Evolutionary conservation across 2,888 invertebrate species (phyloP).

Genomic region (Antheraea assamensis): DNA sequence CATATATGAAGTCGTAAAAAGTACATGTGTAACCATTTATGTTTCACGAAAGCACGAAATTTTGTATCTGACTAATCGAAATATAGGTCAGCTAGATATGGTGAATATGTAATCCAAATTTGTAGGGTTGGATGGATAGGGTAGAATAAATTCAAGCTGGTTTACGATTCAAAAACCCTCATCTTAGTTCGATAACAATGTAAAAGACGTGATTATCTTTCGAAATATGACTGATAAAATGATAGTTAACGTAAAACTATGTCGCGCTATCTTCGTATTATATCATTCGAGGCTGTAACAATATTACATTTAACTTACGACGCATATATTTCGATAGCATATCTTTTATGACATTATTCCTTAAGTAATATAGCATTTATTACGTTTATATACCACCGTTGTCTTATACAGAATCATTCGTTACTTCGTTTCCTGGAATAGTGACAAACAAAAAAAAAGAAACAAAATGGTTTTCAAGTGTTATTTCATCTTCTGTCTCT

Average conservation of each 20-base stretch:
- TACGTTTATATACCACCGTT: not conserved
- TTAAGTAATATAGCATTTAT: not conserved
- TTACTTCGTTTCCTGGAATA: not conserved
- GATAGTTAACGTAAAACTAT: not conserved
- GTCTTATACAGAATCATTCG: not conserved
- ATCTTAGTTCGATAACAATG: not conserved
- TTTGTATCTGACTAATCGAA: no score
- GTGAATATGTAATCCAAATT: no score
- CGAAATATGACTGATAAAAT: not conserved
- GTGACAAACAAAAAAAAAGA: not conserved
- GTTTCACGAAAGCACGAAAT: no score
- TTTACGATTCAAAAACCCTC: not conserved
- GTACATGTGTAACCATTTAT: no score
- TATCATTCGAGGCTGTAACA: not conserved
- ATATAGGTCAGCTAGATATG: no score
- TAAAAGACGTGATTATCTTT: not conserved
- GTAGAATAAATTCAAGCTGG: no score
- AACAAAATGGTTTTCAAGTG: not conserved
- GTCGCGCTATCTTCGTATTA: not conserved
- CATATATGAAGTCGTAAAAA: no score
- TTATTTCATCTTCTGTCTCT: not conserved
- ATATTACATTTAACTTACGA: conserved; percentile 1
- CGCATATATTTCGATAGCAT: not conserved
- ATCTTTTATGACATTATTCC: not conserved
- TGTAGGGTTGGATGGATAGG: no score